A percentile compares a stretch with the other conserved stretches of the same genome.
phyloP scores from a whole-genome alignment of 2,797 vertebrate species.

The Arvicola amphibius region DNA sequence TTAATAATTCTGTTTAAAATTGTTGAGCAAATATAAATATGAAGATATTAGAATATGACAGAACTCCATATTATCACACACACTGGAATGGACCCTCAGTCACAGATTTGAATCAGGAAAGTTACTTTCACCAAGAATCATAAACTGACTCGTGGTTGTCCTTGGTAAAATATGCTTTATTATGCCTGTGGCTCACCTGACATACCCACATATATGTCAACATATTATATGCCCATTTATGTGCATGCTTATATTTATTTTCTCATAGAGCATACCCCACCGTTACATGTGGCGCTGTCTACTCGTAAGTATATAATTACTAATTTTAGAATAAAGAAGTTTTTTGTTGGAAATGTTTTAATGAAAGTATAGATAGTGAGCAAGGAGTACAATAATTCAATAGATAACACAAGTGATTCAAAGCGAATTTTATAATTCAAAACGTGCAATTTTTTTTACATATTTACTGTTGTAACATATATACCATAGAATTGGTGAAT shows the following conservation, averaged over 20 bases:
- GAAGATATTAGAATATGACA: background rate
- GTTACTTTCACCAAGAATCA: background rate
- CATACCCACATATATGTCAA: background rate
- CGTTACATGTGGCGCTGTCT: background rate
- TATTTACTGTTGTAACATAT: background rate
- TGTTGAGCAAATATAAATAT: background rate
- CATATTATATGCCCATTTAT: background rate
- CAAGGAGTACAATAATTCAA: background rate
- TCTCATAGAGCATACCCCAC: background rate
- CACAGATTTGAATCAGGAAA: background rate
- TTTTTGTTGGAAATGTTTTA: background rate
- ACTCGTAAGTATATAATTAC: background rate
- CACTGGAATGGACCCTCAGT: accelerated
- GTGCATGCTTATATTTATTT: background rate
- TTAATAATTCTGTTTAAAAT: background rate
- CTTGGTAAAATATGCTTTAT: no score
- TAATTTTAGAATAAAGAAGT: background rate
- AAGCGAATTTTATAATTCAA: background rate
- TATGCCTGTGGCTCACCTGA: background rate
- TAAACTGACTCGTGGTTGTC: background rate
- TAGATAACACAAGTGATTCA: background rate
- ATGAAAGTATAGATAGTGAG: background rate
- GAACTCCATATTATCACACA: background rate
- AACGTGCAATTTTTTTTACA: background rate
- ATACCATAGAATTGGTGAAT: background rate